phyloP scores from a whole-genome alignment of 2,113 vertebrate species.

The Chrysochloris asiatica region DNA sequence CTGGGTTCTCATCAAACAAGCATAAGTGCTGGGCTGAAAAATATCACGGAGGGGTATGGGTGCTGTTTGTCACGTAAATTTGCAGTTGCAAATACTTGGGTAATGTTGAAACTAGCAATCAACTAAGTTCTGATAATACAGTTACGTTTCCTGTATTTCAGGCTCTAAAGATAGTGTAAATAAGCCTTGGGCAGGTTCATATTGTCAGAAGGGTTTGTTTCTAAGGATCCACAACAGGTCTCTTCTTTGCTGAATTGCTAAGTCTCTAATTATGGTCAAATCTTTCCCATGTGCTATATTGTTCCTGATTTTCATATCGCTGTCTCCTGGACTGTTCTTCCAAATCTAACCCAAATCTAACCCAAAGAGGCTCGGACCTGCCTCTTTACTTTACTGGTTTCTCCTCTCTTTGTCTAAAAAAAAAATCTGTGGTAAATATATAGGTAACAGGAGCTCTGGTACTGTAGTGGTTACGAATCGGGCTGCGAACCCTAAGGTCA shows the following conservation, averaged over 20 bases:
- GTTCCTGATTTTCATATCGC: neutral
- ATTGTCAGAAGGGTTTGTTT: constrained; percentile 36
- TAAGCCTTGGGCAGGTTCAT: neutral
- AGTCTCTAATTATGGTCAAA: constrained; percentile 3
- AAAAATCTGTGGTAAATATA: too few relatives aligned
- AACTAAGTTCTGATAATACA: neutral
- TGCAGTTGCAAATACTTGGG: constrained; percentile 5
- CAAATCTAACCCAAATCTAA: constrained; percentile 5
- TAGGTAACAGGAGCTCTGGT: too few relatives aligned
- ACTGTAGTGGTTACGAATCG: too few relatives aligned
- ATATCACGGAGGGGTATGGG: neutral
- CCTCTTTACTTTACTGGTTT: neutral
- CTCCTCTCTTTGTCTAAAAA: neutral
- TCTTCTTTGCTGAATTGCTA: neutral
- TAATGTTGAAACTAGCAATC: constrained; percentile 31
- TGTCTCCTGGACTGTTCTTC: neutral
- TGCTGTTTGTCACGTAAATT: constrained; percentile 30
- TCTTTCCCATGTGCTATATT: neutral
- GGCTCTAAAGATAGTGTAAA: neutral
- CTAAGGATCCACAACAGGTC: neutral
- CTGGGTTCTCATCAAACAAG: neutral
- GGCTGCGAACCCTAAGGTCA: too few relatives aligned
- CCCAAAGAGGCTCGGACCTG: neutral
- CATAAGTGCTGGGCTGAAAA: neutral
- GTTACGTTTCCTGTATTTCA: neutral